These are phyloP conservation scores for Euwallacea similis DNA, from an alignment of 1,140 invertebrate genomes.

Conservation along the genomic window DNA sequence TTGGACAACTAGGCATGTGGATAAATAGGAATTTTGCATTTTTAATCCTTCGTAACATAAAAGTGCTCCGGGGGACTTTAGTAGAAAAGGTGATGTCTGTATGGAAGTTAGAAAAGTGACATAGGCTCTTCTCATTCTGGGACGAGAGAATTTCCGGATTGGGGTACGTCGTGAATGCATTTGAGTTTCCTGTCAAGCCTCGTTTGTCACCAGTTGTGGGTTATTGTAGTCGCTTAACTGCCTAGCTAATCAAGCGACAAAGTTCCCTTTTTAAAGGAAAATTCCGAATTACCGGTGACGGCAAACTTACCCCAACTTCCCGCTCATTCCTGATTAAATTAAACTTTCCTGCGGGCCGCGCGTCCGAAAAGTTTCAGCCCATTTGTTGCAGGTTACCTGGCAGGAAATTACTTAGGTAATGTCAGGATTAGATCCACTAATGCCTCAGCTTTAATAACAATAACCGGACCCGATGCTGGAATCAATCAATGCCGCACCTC, in stretches of 20 bases:
- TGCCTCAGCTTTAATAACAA: conserved; percentile 1
- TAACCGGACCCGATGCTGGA: conserved; percentile 1
- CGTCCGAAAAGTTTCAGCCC: conserved; percentile 1
- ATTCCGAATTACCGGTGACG: background rate
- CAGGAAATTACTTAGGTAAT: conserved; percentile 7
- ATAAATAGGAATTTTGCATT: too few relatives aligned
- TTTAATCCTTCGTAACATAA: too few relatives aligned
- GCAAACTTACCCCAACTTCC: background rate
- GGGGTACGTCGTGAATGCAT: too few relatives aligned
- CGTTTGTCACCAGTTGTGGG: too few relatives aligned
- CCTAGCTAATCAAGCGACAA: conserved; percentile 1
- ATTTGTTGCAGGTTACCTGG: conserved; percentile 3
- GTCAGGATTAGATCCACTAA: background rate
- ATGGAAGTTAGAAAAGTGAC: too few relatives aligned
- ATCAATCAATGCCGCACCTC: conserved; percentile 21
- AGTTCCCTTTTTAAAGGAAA: background rate
- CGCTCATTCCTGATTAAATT: conserved; percentile 1
- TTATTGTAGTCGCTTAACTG: background rate
- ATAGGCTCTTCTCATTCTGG: too few relatives aligned
- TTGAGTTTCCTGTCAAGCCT: too few relatives aligned
- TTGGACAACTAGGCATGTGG: too few relatives aligned
- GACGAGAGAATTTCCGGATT: too few relatives aligned
- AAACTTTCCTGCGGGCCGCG: background rate
- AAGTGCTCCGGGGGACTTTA: too few relatives aligned
- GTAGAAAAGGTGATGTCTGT: too few relatives aligned